A percentile compares a stretch with the other conserved stretches of the same genome.
Conservation (phyloP, 2,888 invertebrate species). For the Drosophila colorata region DNA sequence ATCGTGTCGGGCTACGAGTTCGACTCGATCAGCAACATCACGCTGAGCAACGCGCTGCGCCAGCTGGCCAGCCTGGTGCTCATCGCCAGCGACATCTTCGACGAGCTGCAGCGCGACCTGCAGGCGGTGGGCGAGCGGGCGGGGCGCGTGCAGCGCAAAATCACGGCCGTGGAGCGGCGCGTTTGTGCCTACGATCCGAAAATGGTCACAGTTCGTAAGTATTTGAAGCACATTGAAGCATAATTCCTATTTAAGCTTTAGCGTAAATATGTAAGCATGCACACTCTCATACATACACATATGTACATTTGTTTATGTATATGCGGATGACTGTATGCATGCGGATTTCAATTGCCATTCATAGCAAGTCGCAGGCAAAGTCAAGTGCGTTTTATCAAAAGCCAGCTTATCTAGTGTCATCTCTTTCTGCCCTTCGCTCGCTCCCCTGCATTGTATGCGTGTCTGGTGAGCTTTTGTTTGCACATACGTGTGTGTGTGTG, state of each 20-base stretch:
- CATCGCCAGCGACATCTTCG: conserved; percentile 94
- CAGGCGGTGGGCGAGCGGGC: conserved; percentile 91
- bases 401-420: conserved; percentile 64
- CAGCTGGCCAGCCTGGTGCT: conserved; percentile 94
- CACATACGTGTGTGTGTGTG: conserved; percentile 10
- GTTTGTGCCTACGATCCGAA: conserved; percentile 93
- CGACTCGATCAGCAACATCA: conserved; percentile 94
- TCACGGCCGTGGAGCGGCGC: conserved; percentile 89
- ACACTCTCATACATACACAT: background rate
- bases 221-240: conserved; percentile 9
- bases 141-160: conserved; percentile 89
- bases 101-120: conserved; percentile 91
- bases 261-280: background rate
- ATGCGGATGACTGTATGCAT: no score
- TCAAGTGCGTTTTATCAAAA: conserved; percentile 72
- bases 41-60: conserved; percentile 92
- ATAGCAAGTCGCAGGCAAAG: conserved; percentile 57
- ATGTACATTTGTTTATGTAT: no score
- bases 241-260: background rate
- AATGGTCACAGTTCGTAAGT: conserved; percentile 97
- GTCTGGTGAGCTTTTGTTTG: conserved; percentile 42
- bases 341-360: conserved; percentile 56
- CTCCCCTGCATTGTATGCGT: conserved; percentile 53
- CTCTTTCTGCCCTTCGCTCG: conserved; percentile 26
- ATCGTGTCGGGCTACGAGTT: conserved; percentile 90